These are phyloP conservation scores for Xestia c-nigrum DNA, from an alignment of 2,888 invertebrate genomes.

Conservation along the genomic window DNA sequence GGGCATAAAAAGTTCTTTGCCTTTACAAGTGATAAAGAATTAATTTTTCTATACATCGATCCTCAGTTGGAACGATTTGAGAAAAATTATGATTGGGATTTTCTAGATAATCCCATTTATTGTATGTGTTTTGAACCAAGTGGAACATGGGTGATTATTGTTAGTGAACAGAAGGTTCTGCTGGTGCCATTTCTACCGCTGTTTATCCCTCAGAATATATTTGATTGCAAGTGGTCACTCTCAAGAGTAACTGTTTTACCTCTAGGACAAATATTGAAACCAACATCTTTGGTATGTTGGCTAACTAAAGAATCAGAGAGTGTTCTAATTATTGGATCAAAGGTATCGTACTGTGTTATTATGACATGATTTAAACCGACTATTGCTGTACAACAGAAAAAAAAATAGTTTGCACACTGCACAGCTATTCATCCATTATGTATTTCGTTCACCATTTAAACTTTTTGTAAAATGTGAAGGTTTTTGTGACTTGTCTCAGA, in stretches of 20 bases:
- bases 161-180: slow-evolving; percentile 89
- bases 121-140: slow-evolving; percentile 96
- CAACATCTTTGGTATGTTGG: slow-evolving; percentile 94
- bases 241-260: slow-evolving; percentile 87
- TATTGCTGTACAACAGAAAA: neutral
- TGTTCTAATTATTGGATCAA: slow-evolving; percentile 93
- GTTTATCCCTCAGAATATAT: slow-evolving; percentile 84
- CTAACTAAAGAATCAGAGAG: slow-evolving; percentile 93
- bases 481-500: too few species aligned
- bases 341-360: slow-evolving; percentile 77
- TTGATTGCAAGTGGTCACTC: slow-evolving; percentile 88
- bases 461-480: neutral
- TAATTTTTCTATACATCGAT: slow-evolving; percentile 84
- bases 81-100: slow-evolving; percentile 87
- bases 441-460: neutral
- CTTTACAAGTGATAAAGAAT: slow-evolving; percentile 84
- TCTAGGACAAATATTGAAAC: slow-evolving; percentile 83
- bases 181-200: slow-evolving; percentile 88
- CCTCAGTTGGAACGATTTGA: slow-evolving; percentile 82
- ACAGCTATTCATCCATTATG: neutral
- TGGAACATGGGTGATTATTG: slow-evolving; percentile 94
- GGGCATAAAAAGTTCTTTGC: slow-evolving; percentile 87
- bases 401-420: neutral
- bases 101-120: slow-evolving; percentile 89
- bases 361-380: neutral